phyloP scores from a whole-genome alignment of 2,888 invertebrate genomes.

The Erannis defoliaria region DNA sequence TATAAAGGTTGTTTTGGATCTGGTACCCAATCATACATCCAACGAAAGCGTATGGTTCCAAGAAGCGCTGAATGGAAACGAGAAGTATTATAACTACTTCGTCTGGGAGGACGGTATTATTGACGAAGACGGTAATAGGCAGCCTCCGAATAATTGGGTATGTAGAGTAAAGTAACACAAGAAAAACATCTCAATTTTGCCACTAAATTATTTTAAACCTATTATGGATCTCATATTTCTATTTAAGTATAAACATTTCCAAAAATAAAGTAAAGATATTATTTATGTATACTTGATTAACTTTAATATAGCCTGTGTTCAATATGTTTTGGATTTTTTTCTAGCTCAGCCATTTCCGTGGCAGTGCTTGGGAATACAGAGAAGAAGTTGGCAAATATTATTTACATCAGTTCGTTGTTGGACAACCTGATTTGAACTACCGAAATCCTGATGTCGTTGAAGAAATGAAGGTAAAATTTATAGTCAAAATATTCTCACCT shows the following conservation, averaged over 20 bases:
- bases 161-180: slow-evolving; percentile 35
- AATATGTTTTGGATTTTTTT: neutral
- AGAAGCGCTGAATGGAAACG: slow-evolving; percentile 87
- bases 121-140: slow-evolving; percentile 72
- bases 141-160: slow-evolving; percentile 92
- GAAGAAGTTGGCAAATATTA: slow-evolving; percentile 89
- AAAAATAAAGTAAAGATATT: too few relatives aligned
- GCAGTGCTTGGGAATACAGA: slow-evolving; percentile 91
- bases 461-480: slow-evolving; percentile 79
- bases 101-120: slow-evolving; percentile 89
- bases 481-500: neutral
- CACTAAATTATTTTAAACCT: too few relatives aligned
- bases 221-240: too few relatives aligned
- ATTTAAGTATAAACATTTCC: too few relatives aligned
- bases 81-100: slow-evolving; percentile 90
- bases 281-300: neutral
- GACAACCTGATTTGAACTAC: slow-evolving; percentile 92
- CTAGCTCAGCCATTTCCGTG: slow-evolving; percentile 87
- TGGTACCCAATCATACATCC: slow-evolving; percentile 92
- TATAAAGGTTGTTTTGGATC: slow-evolving; percentile 88
- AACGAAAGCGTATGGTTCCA: slow-evolving; percentile 94
- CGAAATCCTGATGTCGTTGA: slow-evolving; percentile 88
- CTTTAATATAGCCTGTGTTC: neutral
- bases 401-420: slow-evolving; percentile 89
- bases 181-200: slow-evolving; percentile 3